A percentile compares a stretch with the other conserved stretches of the same genome.
phyloP scores from a whole-genome alignment of 2,113 vertebrate species.

The Aphelocoma coerulescens region DNA sequence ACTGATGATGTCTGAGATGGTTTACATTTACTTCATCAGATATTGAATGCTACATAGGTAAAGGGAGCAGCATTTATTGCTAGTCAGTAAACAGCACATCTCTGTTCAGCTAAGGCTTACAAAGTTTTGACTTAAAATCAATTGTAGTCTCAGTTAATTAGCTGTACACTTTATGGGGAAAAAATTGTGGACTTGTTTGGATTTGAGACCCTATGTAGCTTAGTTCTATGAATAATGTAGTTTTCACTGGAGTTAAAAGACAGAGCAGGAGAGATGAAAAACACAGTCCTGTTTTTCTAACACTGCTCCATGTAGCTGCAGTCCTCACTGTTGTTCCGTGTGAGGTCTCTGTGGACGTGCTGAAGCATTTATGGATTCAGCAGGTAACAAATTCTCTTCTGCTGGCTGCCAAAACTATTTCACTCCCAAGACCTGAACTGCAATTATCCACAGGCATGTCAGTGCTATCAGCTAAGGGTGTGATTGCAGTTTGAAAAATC shows the following conservation, averaged over 20 bases:
- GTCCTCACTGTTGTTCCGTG: fast-evolving
- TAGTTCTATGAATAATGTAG: neutral
- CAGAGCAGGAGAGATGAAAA: neutral
- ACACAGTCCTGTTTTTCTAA: neutral
- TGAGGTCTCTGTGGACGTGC: neutral
- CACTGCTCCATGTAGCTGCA: neutral
- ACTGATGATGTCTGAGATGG: neutral
- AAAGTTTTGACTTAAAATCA: neutral
- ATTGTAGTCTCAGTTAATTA: neutral
- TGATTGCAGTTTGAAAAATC: neutral
- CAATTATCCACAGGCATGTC: neutral
- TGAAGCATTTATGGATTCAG: fast-evolving
- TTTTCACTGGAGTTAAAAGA: neutral
- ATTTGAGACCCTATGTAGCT: neutral
- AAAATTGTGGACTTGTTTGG: neutral
- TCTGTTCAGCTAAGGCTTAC: neutral
- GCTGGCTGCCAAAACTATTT: neutral
- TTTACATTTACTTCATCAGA: neutral
- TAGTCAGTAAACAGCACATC: neutral
- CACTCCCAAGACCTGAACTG: neutral
- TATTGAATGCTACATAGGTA: neutral
- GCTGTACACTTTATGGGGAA: neutral
- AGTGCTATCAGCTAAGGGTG: neutral
- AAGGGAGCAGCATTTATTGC: neutral
- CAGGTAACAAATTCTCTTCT: neutral